Base-by-base conservation (phyloP, 2,797 vertebrate species). In the Danio albolineatus region DNA sequence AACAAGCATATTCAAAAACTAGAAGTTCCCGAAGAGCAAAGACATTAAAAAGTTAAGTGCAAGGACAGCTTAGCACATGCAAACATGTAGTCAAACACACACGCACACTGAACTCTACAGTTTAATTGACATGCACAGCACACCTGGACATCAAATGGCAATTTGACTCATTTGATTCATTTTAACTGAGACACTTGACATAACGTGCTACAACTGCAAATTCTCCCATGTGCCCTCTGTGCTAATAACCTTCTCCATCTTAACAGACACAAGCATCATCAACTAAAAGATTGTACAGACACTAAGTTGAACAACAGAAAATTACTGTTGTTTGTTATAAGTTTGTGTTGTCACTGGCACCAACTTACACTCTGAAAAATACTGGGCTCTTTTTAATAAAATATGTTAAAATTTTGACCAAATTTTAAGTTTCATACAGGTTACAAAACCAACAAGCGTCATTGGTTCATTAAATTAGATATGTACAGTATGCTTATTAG, bases 111-210 rank as follows among this genome's bases (percentile, higher is more conserved):
- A 48, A 49, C 59, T 53, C n/a, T 54, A 28, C 28, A 28, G 28
- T 28, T 44, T 17, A 43, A 66, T 80, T 84, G 60, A 59, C 59
- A 82, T 84, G 73, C 73, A 84, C 36, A 51, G 56, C 72, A 61
- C 79, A 81, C 59, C 73, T 83, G 73, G 82, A 84, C 75, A 84
- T 76, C 65, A 84, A 84, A 81, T 83, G 71, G 16, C 80, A 78
- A 83, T 84, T 81, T 84, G 69, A 86, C 78, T 74, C 82, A 80
- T 82, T 84, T 86, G 80, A 86, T 82, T 84, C 51, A 60, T 84
- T 84, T 80, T 74, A 77, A 54, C 64, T 57, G 51, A 81, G 72
- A 73, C 76, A 79, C 82, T 43, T 78, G 70, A 75, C 66, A 44
- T 78, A 44, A 76, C 74, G 73, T 84, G 77, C 64, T 5, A 82